Evolutionary conservation across 2,797 vertebrate species (phyloP).

Genomic region (Tinamus major): DNA sequence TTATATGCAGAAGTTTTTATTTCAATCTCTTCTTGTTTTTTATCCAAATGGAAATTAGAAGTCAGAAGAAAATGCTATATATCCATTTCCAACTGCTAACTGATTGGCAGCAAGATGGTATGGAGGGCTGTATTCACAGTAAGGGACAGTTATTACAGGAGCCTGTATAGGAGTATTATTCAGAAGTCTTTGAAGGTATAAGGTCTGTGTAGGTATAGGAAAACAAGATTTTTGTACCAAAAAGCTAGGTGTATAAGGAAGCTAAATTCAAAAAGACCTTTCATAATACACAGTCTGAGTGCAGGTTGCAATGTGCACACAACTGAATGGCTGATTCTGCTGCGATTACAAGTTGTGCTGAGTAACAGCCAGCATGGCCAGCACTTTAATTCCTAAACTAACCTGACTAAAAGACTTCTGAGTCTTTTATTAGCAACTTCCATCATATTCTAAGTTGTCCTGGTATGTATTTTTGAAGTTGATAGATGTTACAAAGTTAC

Average conservation of each 20-base stretch:
- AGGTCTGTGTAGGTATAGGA: neutral
- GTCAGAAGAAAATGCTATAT: neutral
- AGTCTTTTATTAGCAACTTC: conserved; percentile 23
- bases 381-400: conserved; percentile 47
- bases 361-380: neutral
- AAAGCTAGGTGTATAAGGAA: neutral
- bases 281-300: neutral
- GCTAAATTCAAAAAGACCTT: neutral
- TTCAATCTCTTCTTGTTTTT: neutral
- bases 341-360: conserved; percentile 4
- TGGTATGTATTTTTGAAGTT: neutral
- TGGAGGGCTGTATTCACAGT: neutral
- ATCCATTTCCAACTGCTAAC: neutral
- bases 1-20: conserved; percentile 11
- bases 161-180: neutral
- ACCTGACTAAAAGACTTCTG: neutral
- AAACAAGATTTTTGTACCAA: neutral
- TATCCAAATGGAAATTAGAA: neutral
- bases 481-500: neutral
- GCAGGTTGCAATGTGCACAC: neutral
- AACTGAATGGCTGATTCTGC: neutral
- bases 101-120: neutral
- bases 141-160: neutral
- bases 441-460: conserved; percentile 23
- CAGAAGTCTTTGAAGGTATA: neutral